Percentiles rank a stretch among this genome's conserved stretches.
Conservation (phyloP, 2,113 vertebrate genomes). For the Gymnorhina tibicen region DNA sequence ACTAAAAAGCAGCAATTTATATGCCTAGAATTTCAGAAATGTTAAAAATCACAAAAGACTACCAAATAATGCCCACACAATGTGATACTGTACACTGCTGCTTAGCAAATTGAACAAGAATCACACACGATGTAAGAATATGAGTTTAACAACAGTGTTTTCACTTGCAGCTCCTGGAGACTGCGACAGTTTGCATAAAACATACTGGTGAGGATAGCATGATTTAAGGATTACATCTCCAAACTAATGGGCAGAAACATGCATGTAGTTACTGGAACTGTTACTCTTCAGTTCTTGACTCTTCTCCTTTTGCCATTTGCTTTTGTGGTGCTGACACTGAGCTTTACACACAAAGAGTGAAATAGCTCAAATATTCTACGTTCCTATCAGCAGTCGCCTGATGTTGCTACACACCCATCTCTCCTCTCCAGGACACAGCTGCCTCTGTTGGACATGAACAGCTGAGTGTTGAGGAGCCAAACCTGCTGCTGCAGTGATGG, state of each 20-base stretch:
- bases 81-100: not conserved
- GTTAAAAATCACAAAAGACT: conserved; percentile 8
- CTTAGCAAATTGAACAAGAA: conserved; percentile 27
- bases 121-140: not conserved
- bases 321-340: not conserved
- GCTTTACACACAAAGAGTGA: not conserved
- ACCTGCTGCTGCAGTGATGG: accelerated
- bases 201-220: not conserved
- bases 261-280: not conserved
- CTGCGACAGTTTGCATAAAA: not conserved
- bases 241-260: not conserved
- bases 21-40: conserved; percentile 7
- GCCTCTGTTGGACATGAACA: not conserved
- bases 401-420: not conserved
- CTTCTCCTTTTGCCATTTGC: not conserved
- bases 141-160: not conserved
- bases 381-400: not conserved
- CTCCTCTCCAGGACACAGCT: not conserved
- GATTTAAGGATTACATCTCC: not conserved
- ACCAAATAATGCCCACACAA: conserved; percentile 36
- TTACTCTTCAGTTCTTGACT: not conserved
- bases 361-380: conserved; percentile 2
- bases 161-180: not conserved
- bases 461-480: not conserved
- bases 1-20: not conserved